Base-by-base conservation (phyloP, 1,140 invertebrate species). In the Drosophila mojavensis region DNA sequence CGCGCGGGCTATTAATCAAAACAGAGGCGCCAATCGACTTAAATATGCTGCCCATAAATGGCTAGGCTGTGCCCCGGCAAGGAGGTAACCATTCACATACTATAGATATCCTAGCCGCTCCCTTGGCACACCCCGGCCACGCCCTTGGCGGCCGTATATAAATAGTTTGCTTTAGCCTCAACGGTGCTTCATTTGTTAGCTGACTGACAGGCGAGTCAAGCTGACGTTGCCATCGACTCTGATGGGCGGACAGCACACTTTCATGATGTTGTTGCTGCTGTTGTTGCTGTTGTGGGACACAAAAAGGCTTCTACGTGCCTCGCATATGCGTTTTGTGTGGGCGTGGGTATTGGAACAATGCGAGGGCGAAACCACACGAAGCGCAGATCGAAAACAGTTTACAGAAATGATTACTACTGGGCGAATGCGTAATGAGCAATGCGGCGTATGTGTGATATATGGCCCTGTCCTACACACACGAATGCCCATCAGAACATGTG, bases 321-420 rank as follows among this genome's bases (percentile, higher is more conserved):
- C 17, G 74, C 75, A 78, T 41, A 59, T 36, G 20, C 43, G 24
- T 60, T 67, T 43, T 39, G 54, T 24, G 55, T 43, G 39, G 33
- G 47, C 36, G 36, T 28, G n/a, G 36, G 45, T 26, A 45, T 41
- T 43, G 30, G 5, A n/a, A 20, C 47, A 50, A 50, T 24, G 4
- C 20, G 11, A 50, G 17, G 26, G 26, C 51, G 41, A 33, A 17
- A 78, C 74, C 60, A 43, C 62, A 67, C n/a, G 60, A 60, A 65
- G 72, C 51, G 48, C 61, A 72, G 79, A 85, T 88, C 79, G 79
- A 88, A 88, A 86, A 85, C 83, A 88, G 82, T 85, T 85, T 85
- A 86, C 82, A 85, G 79, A 82, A 85, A 85, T 85, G 83, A 85
- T 85, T 79, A 76, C 79, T 58, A 75, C 82, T 67, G 71, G 83